Evolutionary conservation across 2,797 vertebrate species (phyloP), one percentile per base, ranked within the genome.

Genomic region (Potorous gilbertii): DNA sequence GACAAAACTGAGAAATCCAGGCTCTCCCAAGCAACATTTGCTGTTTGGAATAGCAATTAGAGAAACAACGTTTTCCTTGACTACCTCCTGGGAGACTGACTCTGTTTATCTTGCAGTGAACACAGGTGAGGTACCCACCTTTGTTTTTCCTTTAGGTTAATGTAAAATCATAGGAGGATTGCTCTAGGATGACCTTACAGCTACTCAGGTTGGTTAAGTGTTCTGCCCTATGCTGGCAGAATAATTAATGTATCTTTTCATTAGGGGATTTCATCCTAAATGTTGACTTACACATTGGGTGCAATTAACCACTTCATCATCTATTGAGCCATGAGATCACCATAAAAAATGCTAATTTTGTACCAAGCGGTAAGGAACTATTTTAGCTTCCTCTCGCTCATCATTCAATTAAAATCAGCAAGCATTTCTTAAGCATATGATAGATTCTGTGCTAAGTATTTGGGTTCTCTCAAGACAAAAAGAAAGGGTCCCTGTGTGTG

Each of bases 161-260:
- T 91, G 55, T 66, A 94, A 94, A 94, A 94, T 87, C 91, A 89
- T 11, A 62, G 87, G 90, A 94, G 28, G 46, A 54, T 87, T 87
- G 57, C 62, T 96, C 87, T 59, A 91, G 54, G 56, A 55, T 95
- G 91, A 96, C 66, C 55, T 50, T n/a, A 27, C n/a, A 28, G 5
- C 55, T 57, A 46, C 54, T 93, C 28, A 92, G 59, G 57, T 91
- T 95, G 56, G 52, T 31, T 92, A 94, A 81, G n/a, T 94, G 6
- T 24, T 40, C 34, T 40, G 29, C 52, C 56, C 40, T 0, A 40
- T 13, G 54, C 0, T 92, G n/a, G 13, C 56, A 90, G 90, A 96
- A 95, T 95, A 94, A 95, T 94, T 90, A 96, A 94, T 54, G 56
- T 0, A 55, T 34, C 16, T 97, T 97, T 96, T 90, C 66, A 95